Conservation (phyloP, 2,888 invertebrate species). For the Crossocerus cetratus region DNA sequence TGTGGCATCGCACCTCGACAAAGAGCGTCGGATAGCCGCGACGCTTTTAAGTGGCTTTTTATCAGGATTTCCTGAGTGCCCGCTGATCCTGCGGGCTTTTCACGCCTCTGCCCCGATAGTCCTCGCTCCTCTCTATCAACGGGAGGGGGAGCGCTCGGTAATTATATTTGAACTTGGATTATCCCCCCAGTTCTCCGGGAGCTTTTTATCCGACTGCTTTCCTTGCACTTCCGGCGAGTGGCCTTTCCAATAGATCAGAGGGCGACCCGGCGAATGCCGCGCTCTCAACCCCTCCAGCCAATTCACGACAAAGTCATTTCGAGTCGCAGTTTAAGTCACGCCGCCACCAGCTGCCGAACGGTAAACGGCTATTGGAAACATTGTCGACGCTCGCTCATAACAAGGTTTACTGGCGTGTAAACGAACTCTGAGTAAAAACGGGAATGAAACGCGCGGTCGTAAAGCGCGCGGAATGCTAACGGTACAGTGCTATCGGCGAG, state of each 20-base stretch:
- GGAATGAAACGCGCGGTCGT: background rate
- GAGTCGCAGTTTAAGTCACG: too few relatives aligned
- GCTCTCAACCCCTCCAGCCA: too few relatives aligned
- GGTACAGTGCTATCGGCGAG: background rate
- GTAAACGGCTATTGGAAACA: too few relatives aligned
- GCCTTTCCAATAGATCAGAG: background rate
- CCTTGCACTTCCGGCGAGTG: background rate
- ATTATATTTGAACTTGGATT: conserved; percentile 2
- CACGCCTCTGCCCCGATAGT: background rate
- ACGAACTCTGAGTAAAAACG: too few relatives aligned
- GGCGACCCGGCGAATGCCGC: background rate
- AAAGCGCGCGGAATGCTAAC: background rate
- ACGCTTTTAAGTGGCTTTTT: conserved; percentile 1
- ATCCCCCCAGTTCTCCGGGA: background rate
- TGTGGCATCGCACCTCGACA: background rate
- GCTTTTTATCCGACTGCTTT: background rate
- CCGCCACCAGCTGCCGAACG: too few relatives aligned
- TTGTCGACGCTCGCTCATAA: too few relatives aligned
- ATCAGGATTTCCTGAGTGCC: conserved; percentile 1
- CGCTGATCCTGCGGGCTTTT: background rate
- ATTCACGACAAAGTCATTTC: too few relatives aligned
- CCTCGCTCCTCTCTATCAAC: background rate
- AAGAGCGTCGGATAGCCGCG: background rate
- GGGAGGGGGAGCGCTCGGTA: background rate
- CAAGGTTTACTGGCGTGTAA: too few relatives aligned